These are phyloP conservation scores for Lasioglossum villosulum DNA, from an alignment of 2,888 invertebrate genomes.

Conservation along the genomic window DNA sequence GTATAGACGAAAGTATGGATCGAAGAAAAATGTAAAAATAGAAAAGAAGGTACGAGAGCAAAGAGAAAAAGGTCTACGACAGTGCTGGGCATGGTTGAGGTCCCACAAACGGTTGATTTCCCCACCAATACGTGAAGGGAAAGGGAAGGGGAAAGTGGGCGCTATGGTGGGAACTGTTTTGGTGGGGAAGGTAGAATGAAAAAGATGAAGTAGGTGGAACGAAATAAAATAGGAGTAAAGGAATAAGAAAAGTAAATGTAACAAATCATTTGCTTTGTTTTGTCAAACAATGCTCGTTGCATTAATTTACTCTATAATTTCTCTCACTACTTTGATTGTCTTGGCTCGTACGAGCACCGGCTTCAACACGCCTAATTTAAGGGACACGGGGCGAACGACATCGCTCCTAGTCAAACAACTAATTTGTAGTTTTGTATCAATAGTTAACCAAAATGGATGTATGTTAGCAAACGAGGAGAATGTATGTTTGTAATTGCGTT, in stretches of 20 bases:
- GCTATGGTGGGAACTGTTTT: too few relatives aligned
- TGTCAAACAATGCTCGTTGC: neutral
- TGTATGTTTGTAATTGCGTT: slow-evolving; percentile 58
- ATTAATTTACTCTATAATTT: neutral
- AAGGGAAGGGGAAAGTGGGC: too few relatives aligned
- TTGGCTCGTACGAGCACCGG: neutral
- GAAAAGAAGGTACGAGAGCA: neutral
- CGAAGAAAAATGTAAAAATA: neutral
- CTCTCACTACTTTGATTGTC: neutral
- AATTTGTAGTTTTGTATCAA: slow-evolving; percentile 36
- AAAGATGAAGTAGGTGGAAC: neutral
- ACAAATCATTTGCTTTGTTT: neutral
- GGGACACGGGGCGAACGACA: neutral
- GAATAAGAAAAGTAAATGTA: neutral
- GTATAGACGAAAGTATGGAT: too few relatives aligned
- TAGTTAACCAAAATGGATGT: slow-evolving; percentile 31
- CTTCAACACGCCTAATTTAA: neutral
- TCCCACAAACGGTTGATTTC: too few relatives aligned
- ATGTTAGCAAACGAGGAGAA: slow-evolving; percentile 41
- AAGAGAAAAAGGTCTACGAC: too few relatives aligned
- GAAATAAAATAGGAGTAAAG: neutral
- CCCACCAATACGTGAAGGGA: too few relatives aligned
- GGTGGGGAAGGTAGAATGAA: too few relatives aligned
- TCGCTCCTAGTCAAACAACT: slow-evolving; percentile 45
- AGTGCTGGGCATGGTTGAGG: too few relatives aligned